These are phyloP conservation scores for Heteractis magnifica DNA, from an alignment of 92 coral and sea anemone species.

Conservation along the genomic window DNA sequence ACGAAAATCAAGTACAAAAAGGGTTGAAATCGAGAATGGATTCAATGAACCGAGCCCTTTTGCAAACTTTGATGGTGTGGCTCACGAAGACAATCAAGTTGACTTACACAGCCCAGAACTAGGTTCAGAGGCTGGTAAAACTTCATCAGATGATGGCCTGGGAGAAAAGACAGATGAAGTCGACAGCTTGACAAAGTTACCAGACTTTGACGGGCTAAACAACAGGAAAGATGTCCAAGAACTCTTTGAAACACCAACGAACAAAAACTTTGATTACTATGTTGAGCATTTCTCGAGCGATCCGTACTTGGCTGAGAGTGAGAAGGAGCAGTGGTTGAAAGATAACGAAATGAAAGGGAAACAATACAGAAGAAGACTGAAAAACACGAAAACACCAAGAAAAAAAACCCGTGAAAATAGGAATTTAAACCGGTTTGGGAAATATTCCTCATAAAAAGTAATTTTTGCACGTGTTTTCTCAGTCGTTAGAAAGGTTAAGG, in stretches of 20 bases:
- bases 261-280: slow-evolving; percentile 58
- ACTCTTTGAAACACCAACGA: slow-evolving; percentile 32
- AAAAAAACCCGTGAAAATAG: not conserved
- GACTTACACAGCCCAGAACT: not conserved
- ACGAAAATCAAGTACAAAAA: slow-evolving; percentile 1
- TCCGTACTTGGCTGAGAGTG: slow-evolving; percentile 78
- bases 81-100: not conserved
- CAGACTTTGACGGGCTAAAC: slow-evolving; percentile 26
- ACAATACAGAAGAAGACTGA: slow-evolving; percentile 25
- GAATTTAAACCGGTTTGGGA: not conserved
- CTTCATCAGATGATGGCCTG: not conserved
- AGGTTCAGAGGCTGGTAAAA: not conserved
- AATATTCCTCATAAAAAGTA: too few species aligned
- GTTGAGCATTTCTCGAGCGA: slow-evolving; percentile 78
- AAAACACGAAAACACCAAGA: slow-evolving; percentile 17
- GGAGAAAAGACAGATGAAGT: not conserved
- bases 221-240: slow-evolving; percentile 3
- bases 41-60: not conserved
- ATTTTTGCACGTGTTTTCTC: too few species aligned
- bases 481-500: too few species aligned
- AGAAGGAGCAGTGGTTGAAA: slow-evolving; percentile 68
- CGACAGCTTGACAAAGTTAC: slow-evolving; percentile 2
- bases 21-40: slow-evolving; percentile 28
- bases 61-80: not conserved
- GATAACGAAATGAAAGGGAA: slow-evolving; percentile 23